Evolutionary conservation across 2,888 invertebrate species (phyloP).

Genomic region (Malthinus flaveolus): DNA sequence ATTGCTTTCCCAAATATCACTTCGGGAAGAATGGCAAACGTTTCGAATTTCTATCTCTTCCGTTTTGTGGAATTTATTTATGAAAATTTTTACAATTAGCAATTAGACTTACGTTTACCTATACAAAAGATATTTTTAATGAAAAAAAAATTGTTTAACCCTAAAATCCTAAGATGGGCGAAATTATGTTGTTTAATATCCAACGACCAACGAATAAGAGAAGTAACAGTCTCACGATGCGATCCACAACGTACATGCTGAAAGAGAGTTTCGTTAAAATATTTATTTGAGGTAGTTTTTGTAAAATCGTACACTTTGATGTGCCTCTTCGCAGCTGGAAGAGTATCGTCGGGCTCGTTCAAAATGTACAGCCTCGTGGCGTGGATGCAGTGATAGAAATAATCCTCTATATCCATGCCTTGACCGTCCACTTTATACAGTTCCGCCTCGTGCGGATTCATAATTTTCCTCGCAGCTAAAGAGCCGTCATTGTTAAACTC

Average conservation of each 20-base stretch:
- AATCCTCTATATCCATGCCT: constrained; percentile 75
- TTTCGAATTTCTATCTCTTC: constrained; percentile 5
- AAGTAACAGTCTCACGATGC: constrained; percentile 19
- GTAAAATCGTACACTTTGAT: constrained; percentile 71
- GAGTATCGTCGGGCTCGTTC: constrained; percentile 78
- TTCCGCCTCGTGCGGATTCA: constrained; percentile 68
- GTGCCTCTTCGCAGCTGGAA: constrained; percentile 78
- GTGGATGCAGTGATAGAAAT: constrained; percentile 81
- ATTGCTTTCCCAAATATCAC: constrained; percentile 42
- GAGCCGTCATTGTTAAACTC: constrained; percentile 77
- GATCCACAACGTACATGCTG: neutral
- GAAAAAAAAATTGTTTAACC: neutral
- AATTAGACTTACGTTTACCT: too few relatives aligned
- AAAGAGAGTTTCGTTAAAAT: neutral
- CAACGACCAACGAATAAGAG: constrained; percentile 5
- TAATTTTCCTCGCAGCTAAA: constrained; percentile 58
- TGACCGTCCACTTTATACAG: constrained; percentile 73
- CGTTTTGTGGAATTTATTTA: too few relatives aligned
- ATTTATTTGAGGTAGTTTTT: constrained; percentile 6
- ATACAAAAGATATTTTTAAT: too few relatives aligned
- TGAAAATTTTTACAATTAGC: neutral
- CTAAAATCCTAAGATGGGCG: neutral
- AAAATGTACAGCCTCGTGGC: constrained; percentile 80
- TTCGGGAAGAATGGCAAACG: constrained; percentile 30
- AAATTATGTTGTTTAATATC: neutral